phyloP scores from a whole-genome alignment of 1,140 invertebrate species.

The Drosophila albomicans region DNA sequence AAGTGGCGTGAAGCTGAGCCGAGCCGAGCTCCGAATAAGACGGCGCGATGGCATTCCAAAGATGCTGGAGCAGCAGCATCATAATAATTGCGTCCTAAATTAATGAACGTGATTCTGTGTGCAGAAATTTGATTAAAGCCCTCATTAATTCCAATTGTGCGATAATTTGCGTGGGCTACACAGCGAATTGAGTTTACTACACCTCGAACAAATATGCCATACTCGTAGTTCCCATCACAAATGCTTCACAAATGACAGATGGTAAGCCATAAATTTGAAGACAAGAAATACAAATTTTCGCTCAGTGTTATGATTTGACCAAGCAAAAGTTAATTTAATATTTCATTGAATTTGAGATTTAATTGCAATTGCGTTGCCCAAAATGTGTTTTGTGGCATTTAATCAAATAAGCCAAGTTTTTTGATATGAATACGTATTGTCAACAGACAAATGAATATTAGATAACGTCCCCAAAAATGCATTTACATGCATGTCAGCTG shows the following conservation, averaged over 20 bases:
- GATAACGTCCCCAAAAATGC: conserved; percentile 26
- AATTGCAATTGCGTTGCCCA: conserved; percentile 49
- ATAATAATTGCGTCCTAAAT: conserved; percentile 80
- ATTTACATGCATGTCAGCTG: conserved; percentile 48
- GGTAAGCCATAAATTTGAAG: background rate
- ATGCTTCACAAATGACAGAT: background rate
- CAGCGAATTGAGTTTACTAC: conserved; percentile 5
- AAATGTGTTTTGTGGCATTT: conserved; percentile 37
- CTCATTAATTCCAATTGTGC: conserved; percentile 79
- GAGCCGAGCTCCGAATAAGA: background rate
- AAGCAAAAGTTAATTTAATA: conserved; percentile 52
- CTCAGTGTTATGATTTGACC: background rate
- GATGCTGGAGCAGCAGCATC: conserved; percentile 15
- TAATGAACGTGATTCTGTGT: conserved; percentile 78
- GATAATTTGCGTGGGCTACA: conserved; percentile 45
- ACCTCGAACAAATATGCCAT: background rate
- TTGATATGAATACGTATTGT: background rate
- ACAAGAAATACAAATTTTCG: background rate
- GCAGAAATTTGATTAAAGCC: conserved; percentile 77
- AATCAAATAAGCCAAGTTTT: conserved; percentile 49
- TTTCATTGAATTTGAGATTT: conserved; percentile 39
- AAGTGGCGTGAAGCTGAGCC: conserved; percentile 32
- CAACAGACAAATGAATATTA: conserved; percentile 32
- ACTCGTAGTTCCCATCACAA: background rate
- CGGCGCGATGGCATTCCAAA: conserved; percentile 27